phyloP scores from a whole-genome alignment of 2,797 vertebrate species.

The Macroramphosus scolopax region DNA sequence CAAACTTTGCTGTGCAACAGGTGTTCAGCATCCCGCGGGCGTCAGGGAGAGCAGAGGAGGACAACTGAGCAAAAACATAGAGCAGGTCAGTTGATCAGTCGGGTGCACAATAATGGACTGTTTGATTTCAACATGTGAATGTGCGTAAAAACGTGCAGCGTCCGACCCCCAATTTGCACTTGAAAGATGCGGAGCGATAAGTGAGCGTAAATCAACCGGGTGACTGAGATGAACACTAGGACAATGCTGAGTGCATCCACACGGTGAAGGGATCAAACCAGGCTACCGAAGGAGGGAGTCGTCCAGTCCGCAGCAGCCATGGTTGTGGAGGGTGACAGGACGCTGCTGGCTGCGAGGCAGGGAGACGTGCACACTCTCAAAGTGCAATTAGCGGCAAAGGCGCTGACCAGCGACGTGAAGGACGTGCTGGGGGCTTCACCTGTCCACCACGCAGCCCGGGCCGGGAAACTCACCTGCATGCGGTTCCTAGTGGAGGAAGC shows the following conservation, averaged over 20 bases:
- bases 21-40: too few species aligned
- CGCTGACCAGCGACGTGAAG: constrained; percentile 72
- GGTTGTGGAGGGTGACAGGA: constrained; percentile 84
- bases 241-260: constrained; percentile 32
- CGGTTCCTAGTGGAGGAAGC: constrained; percentile 90
- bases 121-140: too few species aligned
- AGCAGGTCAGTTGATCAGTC: too few species aligned
- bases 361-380: constrained; percentile 85
- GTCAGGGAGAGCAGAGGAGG: too few species aligned
- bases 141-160: too few species aligned
- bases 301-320: too few species aligned
- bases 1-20: too few species aligned
- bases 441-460: constrained; percentile 89
- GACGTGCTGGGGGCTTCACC: constrained; percentile 87
- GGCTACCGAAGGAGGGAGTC: constrained; percentile 17
- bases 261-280: constrained; percentile 50
- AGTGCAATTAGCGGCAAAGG: constrained; percentile 75
- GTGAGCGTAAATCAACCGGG: constrained; percentile 1
- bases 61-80: too few species aligned
- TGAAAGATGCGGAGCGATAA: constrained; percentile 19
- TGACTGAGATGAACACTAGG: constrained; percentile 14
- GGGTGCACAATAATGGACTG: too few species aligned
- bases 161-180: too few species aligned
- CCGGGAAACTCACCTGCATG: constrained; percentile 86
- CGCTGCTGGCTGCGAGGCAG: constrained; percentile 85